phyloP scores from a whole-genome alignment of 2,888 invertebrate species.

The Athetis lepigone region DNA sequence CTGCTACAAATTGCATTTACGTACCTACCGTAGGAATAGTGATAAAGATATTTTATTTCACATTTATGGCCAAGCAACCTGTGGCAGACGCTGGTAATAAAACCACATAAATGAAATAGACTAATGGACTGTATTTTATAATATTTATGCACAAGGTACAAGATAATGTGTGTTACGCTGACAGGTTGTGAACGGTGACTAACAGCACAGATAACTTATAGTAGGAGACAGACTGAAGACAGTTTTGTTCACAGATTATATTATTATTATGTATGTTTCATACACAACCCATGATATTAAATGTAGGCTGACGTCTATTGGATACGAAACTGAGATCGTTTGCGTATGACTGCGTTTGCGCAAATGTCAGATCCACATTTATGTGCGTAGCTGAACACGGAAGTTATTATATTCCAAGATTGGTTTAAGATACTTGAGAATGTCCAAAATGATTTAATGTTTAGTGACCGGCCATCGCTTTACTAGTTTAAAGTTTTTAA shows the following conservation, averaged over 20 bases:
- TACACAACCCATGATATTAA: conserved; percentile 5
- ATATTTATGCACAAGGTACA: too few species aligned
- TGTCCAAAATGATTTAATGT: conserved; percentile 5
- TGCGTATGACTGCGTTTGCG: conserved; percentile 37
- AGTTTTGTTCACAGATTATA: too few species aligned
- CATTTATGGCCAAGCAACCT: background rate
- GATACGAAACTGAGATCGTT: conserved; percentile 25
- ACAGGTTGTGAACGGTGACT: too few species aligned
- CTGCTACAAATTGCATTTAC: conserved; percentile 2
- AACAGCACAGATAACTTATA: too few species aligned
- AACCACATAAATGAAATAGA: too few species aligned
- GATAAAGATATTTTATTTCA: conserved; percentile 12
- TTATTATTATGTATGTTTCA: too few species aligned
- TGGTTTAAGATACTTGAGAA: conserved; percentile 12
- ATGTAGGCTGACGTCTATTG: conserved; percentile 30
- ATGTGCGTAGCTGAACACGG: conserved; percentile 39
- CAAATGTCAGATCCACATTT: conserved; percentile 38
- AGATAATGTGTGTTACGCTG: too few species aligned
- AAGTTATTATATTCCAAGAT: conserved; percentile 39
- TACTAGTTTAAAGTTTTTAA: background rate
- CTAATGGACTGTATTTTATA: too few species aligned
- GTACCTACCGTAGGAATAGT: background rate
- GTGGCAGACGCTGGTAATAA: too few species aligned
- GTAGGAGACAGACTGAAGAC: too few species aligned
- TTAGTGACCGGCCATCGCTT: too few species aligned